Evolutionary conservation across 2,888 invertebrate genomes (phyloP).

Genomic region (Drosophila austrosaltans): DNA sequence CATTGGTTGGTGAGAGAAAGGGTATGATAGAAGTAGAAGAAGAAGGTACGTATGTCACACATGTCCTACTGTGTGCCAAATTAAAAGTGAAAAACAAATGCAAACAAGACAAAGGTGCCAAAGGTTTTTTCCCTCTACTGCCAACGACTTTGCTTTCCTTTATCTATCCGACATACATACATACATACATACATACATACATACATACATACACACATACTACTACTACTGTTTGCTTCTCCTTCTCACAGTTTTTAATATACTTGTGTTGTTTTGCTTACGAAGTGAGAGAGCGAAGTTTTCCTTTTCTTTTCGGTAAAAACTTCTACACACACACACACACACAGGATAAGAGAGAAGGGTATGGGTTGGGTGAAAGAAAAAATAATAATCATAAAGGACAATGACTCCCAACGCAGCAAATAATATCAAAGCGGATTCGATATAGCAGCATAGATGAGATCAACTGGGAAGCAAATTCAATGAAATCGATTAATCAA

Average conservation of each 20-base stretch:
- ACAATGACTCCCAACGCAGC: constrained; percentile 26
- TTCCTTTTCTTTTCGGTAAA: constrained; percentile 51
- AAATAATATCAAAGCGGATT: constrained; percentile 15
- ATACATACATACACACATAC: no score
- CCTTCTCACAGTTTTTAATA: constrained; percentile 63
- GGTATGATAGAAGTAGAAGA: neutral
- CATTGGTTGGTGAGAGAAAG: constrained; percentile 30
- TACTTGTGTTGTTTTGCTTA: constrained; percentile 52
- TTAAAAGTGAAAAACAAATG: constrained; percentile 78
- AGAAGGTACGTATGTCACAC: neutral
- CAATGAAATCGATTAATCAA: neutral
- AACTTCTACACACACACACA: constrained; percentile 37
- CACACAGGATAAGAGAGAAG: neutral
- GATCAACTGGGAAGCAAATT: neutral
- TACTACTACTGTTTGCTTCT: neutral
- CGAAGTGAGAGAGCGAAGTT: constrained; percentile 42
- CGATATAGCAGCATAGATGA: neutral
- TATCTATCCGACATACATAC: no score
- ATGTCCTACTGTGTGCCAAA: constrained; percentile 65
- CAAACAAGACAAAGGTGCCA: constrained; percentile 74
- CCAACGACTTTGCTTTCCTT: no score
- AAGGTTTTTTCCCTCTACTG: constrained; percentile 56
- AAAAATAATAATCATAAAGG: constrained; percentile 47
- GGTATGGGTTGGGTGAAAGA: constrained; percentile 17
- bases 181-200: no score